Base-by-base conservation (phyloP, 2,797 vertebrate genomes). In the Gambusia yucatana region DNA sequence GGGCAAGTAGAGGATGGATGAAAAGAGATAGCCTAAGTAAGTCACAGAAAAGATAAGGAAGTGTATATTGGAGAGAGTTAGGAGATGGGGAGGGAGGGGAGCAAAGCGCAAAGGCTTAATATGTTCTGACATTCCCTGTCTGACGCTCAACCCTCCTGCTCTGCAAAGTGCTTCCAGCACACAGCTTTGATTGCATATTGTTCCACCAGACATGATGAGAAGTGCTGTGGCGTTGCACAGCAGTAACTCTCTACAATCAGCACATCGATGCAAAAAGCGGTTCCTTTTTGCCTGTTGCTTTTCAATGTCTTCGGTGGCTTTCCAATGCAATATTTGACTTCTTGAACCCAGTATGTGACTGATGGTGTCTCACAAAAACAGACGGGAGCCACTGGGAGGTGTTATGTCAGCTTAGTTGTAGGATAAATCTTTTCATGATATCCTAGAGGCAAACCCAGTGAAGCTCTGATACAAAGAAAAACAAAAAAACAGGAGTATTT, bases 181-280 rank as follows among this genome's bases (percentile, higher is more conserved):
- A 75, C 73, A 44, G 89, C 87, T 93, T 94, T 92, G 90, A 94
- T 94, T 94, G 92, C 84, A 86, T 85, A 93, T 91, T 91, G 88
- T 94, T 94, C 88, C 81, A 88, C 82, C 85, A 90, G 86, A 91
- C 79, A 59, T 47, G 76, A 88, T 77, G 89, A 88, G 89, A 87
- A 84, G 41, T 77, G 86, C 86, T 90, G 80, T 47, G 81, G 77
- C 69, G 80, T 82, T 79, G 78, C 52, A 14, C 79, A 36, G 86
- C 82, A 82, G 88, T 89, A 75, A 84, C 65, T 85, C 77, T 84
- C 82, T 46, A 48, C 85, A 82, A 85, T 86, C 77, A 84, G 80
- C 79, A 57, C 86, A 5, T 63, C 73, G 78, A 78, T 70, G 76
- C 30, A 76, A 81, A 82, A 78, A 39, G 75, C 77, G 83, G 59